phyloP scores from a whole-genome alignment of 2,797 vertebrate species.

The Thunnus albacares region DNA sequence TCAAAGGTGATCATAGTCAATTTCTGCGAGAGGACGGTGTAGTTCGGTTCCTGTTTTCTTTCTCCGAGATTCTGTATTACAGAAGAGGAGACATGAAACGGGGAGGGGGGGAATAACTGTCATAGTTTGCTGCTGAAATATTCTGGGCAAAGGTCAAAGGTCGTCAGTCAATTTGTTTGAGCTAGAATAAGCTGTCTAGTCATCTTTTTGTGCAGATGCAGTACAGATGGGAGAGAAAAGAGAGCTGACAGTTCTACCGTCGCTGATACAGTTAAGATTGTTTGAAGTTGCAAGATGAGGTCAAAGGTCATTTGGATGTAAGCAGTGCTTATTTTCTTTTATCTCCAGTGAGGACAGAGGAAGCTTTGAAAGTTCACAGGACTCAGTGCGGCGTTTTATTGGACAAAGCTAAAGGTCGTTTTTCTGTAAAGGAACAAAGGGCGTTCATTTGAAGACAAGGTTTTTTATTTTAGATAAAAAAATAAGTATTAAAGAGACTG shows the following conservation, averaged over 20 bases:
- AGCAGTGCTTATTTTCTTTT: background rate
- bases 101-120: background rate
- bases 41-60: background rate
- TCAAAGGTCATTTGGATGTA: background rate
- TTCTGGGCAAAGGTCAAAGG: background rate
- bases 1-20: conserved; percentile 13
- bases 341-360: background rate
- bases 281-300: conserved; percentile 7
- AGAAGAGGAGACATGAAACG: background rate
- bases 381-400: background rate
- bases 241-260: background rate
- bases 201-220: background rate
- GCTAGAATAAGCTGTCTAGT: background rate
- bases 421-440: background rate
- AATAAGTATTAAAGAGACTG: background rate
- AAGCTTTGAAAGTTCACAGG: background rate
- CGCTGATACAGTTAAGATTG: background rate
- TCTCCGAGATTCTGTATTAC: background rate
- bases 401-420: background rate
- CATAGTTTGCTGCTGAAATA: background rate
- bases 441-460: background rate
- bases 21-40: background rate
- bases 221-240: background rate
- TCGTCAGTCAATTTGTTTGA: background rate
- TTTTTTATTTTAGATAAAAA: conserved; percentile 1